Conservation (phyloP, 1,140 invertebrate species). For the Aphelinus atriplicis region DNA sequence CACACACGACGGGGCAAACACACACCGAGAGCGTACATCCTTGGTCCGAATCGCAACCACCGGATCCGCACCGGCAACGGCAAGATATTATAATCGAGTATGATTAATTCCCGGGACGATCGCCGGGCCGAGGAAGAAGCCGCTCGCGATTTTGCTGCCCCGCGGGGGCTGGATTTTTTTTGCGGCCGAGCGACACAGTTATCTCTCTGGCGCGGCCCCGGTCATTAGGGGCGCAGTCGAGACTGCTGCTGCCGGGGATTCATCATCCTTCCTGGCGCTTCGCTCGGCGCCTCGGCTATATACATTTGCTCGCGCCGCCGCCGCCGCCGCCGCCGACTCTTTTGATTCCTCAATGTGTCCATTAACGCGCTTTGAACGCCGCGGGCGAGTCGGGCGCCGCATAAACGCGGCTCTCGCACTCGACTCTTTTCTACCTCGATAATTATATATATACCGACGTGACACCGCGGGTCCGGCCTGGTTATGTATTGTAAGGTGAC, state of each 20-base stretch:
- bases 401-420: too few relatives aligned
- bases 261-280: neutral
- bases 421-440: too few relatives aligned
- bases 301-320: neutral
- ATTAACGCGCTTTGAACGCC: slow-evolving; percentile 2
- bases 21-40: too few relatives aligned
- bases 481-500: too few relatives aligned
- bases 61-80: too few relatives aligned
- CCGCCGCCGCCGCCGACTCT: neutral
- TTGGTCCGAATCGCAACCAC: too few relatives aligned
- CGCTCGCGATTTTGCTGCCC: neutral
- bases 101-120: too few relatives aligned
- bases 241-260: neutral
- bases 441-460: too few relatives aligned
- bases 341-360: slow-evolving; percentile 10
- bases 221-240: neutral
- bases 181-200: neutral
- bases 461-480: too few relatives aligned
- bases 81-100: too few relatives aligned
- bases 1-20: too few relatives aligned
- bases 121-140: neutral
- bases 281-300: neutral
- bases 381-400: neutral
- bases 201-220: neutral
- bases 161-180: neutral